Evolutionary conservation across 2,888 invertebrate species (phyloP), one percentile per base, ranked within the genome.

Genomic region (Biston betularia): DNA sequence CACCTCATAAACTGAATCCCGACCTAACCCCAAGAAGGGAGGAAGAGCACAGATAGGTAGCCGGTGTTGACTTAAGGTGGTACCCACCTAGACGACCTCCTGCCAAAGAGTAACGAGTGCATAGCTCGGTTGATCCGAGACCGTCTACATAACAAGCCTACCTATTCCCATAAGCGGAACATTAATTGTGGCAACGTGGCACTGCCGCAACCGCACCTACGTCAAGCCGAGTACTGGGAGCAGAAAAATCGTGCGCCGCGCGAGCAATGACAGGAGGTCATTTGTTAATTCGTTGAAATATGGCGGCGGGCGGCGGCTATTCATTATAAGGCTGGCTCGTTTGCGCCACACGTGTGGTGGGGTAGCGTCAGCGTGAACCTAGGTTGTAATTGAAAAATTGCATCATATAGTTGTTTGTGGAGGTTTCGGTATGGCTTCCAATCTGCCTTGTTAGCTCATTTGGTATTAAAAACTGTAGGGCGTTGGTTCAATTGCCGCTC

Each of bases 261-360:
- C 89, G 79, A 83, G 78, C 86, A 82, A 80, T 87, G 93, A 92
- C 93, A 88, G 89, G 78, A 75, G 87, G 89, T 91, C 92, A 90
- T 93, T 93, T 93, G 93, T 93, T 92, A 93, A 93, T 92, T 89
- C 92, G 83, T 86, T 93, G 92, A 93, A 92, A 92, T 93, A 93
- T 92, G 89, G 91, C 82, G 87, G 85, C 86, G 85, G 86, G 88
- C 89, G 91, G 89, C 90, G 90, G 90, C 90, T 81, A 92, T 93
- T 92, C 92, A 91, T 93, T 93, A 93, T 89, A 88, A 87, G 90
- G 90, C 88, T 85, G 81, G 89, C 90, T 90, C 90, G 91, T 89
- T 92, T 89, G 89, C 83, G 89, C 88, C 91, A 87, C 92, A 91
- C 92, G 92, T 92, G 93, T 87, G 83, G 74, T 83, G 72, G 50